Evolutionary conservation across 2,888 invertebrate genomes (phyloP).

Genomic region (Andrena minutula): DNA sequence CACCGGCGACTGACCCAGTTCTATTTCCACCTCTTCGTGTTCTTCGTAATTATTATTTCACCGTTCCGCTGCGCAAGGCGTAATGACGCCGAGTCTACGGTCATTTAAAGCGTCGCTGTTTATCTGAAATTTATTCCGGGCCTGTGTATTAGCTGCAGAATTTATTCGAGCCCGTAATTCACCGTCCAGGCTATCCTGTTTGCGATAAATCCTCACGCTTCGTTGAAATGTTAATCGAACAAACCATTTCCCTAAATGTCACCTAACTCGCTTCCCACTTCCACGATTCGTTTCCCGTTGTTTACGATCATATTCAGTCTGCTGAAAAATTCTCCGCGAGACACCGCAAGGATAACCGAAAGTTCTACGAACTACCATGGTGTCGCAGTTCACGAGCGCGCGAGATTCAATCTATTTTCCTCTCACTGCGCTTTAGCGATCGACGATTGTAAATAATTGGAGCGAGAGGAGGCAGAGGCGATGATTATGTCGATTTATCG

Average conservation of each 20-base stretch:
- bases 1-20: constrained; percentile 25
- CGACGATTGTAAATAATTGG: constrained; percentile 61
- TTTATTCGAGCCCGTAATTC: constrained; percentile 39
- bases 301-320: background rate
- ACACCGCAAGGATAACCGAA: constrained; percentile 10
- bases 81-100: background rate
- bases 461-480: constrained; percentile 25
- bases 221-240: constrained; percentile 35
- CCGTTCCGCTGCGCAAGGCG: background rate
- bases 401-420: constrained; percentile 49
- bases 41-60: constrained; percentile 25
- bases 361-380: constrained; percentile 18
- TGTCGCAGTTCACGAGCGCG: constrained; percentile 28
- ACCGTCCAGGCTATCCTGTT: constrained; percentile 20
- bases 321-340: constrained; percentile 35
- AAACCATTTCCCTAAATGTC: constrained; percentile 23
- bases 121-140: constrained; percentile 43
- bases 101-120: constrained; percentile 29
- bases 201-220: constrained; percentile 36
- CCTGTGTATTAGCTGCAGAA: constrained; percentile 38
- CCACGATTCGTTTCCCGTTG: constrained; percentile 1
- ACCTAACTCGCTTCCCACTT: constrained; percentile 7
- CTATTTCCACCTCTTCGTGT: background rate
- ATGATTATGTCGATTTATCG: constrained; percentile 14
- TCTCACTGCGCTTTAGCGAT: constrained; percentile 44